These are phyloP conservation scores for Limnephilus rhombicus DNA, from an alignment of 2,888 invertebrate genomes.

Conservation along the genomic window DNA sequence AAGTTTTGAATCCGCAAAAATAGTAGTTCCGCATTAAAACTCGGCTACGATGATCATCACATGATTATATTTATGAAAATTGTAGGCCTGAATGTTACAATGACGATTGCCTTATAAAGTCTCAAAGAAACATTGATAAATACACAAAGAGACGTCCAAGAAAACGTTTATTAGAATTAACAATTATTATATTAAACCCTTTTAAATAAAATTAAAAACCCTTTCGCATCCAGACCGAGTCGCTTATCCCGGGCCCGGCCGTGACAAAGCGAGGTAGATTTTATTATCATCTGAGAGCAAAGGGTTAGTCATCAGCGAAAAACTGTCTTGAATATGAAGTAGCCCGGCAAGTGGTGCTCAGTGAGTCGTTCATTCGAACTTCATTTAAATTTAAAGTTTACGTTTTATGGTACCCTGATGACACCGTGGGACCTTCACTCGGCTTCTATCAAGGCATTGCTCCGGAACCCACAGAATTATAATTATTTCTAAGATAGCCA, in stretches of 20 bases:
- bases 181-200: neutral
- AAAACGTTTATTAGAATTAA: constrained; percentile 2
- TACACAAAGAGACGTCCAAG: neutral
- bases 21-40: neutral
- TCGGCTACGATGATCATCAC: neutral
- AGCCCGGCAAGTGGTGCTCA: constrained; percentile 52
- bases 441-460: neutral
- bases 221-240: constrained; percentile 20
- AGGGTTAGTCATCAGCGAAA: constrained; percentile 58
- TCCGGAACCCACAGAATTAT: neutral
- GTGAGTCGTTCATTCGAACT: constrained; percentile 57
- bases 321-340: constrained; percentile 63
- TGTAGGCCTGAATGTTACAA: neutral
- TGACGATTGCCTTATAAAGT: neutral
- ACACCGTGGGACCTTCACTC: neutral
- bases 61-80: neutral
- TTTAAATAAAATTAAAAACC: constrained; percentile 27
- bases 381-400: constrained; percentile 63
- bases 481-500: neutral
- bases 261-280: constrained; percentile 41
- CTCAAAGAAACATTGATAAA: neutral
- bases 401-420: constrained; percentile 55
- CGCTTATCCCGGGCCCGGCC: neutral
- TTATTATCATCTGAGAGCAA: constrained; percentile 47
- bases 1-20: no score